Evolutionary conservation across 2,797 vertebrate species (phyloP).

Genomic region (Hipposideros larvatus): DNA sequence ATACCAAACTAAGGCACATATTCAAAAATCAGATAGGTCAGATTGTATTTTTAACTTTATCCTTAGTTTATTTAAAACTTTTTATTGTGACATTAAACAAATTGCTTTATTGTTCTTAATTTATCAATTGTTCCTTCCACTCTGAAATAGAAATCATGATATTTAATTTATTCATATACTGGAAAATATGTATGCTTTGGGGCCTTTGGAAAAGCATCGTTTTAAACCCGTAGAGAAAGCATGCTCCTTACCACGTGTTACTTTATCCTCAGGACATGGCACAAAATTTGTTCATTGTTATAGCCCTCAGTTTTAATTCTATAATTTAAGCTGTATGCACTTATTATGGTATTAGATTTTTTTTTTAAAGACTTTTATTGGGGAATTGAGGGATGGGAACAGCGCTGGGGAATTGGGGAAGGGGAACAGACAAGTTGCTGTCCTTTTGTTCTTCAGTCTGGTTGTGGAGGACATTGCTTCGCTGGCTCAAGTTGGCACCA

Average conservation of each 20-base stretch:
- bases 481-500: too few species aligned
- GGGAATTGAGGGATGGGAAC: too few species aligned
- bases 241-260: background rate
- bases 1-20: background rate
- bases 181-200: background rate
- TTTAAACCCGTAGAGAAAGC: background rate
- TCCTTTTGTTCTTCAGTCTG: too few species aligned
- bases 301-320: background rate
- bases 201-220: background rate
- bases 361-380: too few species aligned
- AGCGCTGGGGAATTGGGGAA: too few species aligned
- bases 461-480: too few species aligned
- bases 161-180: background rate
- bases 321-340: background rate
- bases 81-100: background rate
- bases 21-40: background rate
- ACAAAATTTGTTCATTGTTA: background rate
- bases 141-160: conserved; percentile 1
- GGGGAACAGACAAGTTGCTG: too few species aligned
- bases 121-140: background rate
- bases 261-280: background rate
- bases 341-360: background rate
- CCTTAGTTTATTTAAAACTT: background rate
- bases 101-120: background rate
- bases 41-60: conserved; percentile 25